Conservation (phyloP, 1,140 invertebrate genomes). For the Scaptomyza montana region DNA sequence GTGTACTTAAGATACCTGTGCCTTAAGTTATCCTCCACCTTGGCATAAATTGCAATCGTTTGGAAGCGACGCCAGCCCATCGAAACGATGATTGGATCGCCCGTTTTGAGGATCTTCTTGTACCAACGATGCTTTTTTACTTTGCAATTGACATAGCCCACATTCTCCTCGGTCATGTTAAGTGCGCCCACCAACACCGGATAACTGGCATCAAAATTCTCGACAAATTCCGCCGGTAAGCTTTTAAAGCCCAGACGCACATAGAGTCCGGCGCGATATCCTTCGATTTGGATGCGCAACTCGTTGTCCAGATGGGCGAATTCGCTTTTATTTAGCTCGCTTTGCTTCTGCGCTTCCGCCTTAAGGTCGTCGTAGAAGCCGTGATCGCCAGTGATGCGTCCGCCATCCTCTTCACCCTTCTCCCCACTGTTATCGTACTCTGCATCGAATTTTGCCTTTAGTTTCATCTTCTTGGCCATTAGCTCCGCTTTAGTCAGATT, state of each 20-base stretch:
- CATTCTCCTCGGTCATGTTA: conserved; percentile 96
- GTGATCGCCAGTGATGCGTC: conserved; percentile 88
- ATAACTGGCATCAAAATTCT: conserved; percentile 96
- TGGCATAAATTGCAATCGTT: conserved; percentile 95
- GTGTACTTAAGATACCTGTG: conserved; percentile 98
- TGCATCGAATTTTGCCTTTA: conserved; percentile 97
- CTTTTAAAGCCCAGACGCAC: conserved; percentile 89
- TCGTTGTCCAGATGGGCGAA: conserved; percentile 97
- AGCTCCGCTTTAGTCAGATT: conserved; percentile 86
- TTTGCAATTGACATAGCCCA: conserved; percentile 96
- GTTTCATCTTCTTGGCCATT: conserved; percentile 93
- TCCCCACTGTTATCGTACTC: conserved; percentile 93
- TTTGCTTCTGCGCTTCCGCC: conserved; percentile 94
- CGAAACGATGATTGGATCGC: conserved; percentile 98
- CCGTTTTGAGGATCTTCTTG: conserved; percentile 96
- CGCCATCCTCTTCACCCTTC: conserved; percentile 84
- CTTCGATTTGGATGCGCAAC: conserved; percentile 95
- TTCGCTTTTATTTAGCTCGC: conserved; percentile 95
- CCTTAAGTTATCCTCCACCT: conserved; percentile 98
- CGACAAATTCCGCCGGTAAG: conserved; percentile 96
- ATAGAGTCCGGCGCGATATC: conserved; percentile 97
- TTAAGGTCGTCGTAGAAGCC: conserved; percentile 96
- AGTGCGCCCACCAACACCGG: conserved; percentile 97
- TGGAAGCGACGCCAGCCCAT: conserved; percentile 99
- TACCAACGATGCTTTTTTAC: conserved; percentile 99